Conservation (phyloP, 2,888 invertebrate species). For the Hypomecis punctinalis region DNA sequence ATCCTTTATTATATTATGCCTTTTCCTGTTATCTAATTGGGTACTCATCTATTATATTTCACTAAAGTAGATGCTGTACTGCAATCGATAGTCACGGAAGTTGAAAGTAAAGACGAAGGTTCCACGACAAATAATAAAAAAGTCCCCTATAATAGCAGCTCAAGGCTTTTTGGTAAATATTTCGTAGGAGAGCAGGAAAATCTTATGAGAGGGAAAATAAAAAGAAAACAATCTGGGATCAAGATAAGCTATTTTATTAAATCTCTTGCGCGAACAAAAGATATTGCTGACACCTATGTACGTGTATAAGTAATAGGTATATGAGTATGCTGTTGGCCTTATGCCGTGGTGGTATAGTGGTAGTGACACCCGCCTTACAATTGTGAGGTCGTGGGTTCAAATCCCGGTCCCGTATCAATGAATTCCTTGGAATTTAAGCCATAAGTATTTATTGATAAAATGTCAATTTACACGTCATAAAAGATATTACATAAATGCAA, state of each 20-base stretch:
- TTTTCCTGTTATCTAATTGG: neutral
- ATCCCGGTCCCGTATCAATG: no score
- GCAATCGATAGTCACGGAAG: neutral
- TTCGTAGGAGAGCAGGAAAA: slow-evolving; percentile 5
- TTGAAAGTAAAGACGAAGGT: neutral
- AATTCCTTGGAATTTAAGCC: no score
- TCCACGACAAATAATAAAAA: neutral
- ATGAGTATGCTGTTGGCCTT: neutral
- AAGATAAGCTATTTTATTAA: slow-evolving; percentile 11
- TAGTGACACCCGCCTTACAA: no score
- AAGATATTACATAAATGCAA: no score
- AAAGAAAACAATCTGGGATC: slow-evolving; percentile 9
- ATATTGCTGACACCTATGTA: neutral
- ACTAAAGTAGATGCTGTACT: neutral
- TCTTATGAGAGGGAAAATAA: slow-evolving; percentile 7
- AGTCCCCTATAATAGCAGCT: neutral
- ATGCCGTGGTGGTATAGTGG: no score
- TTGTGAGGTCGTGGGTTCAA: no score
- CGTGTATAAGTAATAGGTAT: neutral
- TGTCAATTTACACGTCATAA: no score
- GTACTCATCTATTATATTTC: neutral
- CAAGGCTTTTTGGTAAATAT: slow-evolving; percentile 1
- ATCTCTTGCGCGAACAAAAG: slow-evolving; percentile 1
- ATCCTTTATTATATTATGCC: no score
- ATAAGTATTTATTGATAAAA: no score